Evolutionary conservation across 2,888 invertebrate genomes (phyloP), one percentile per base, ranked within the genome.

Genomic region (Chalcosyrphus nemorum): DNA sequence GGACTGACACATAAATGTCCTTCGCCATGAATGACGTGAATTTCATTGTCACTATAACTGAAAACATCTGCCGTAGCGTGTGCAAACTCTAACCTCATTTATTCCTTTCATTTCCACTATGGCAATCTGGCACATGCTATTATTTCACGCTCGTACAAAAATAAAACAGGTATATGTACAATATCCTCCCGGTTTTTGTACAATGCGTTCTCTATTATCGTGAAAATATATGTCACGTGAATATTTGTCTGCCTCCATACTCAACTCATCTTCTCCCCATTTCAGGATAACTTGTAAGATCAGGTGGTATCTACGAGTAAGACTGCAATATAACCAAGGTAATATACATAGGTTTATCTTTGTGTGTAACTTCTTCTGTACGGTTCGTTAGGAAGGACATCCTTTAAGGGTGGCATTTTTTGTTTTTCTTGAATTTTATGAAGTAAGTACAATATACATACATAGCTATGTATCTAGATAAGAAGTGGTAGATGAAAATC

Each of bases 21-120:
- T 50, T 35, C 35, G 47, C 35, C 52, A 52, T 9, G 43, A 68
- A 61, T 59, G 66, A 68, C 68, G 17, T 68, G 59, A 68, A 52
- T 68, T 76, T 76, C 76, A 76, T 59, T 76, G 52, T 68, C 59
- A 59, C 59, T 52, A 17, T 52, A 68, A 52, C 76, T 52, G 59
- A 59, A 68, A 68, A 68, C 68, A 76, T 50, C 29, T 65, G 68
- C 59, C 59, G 50, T 29, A 54, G 29, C 66, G 29, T 75, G 66
- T 76, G 59, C 27, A 66, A 59, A 66, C 57, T 66, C 32, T 66
- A 66, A 57, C 21, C 27, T 38, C 57, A 66, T 75, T 65, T 57
- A 38, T 76, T 57, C 47, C 57, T 21, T 59, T 66, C 50, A 59
- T 59, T 59, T 66, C 29, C 38, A 32, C 41, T 3, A 43, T 4